Evolutionary conservation across 2,888 invertebrate genomes (phyloP).

Genomic region (Piscicola geometra): DNA sequence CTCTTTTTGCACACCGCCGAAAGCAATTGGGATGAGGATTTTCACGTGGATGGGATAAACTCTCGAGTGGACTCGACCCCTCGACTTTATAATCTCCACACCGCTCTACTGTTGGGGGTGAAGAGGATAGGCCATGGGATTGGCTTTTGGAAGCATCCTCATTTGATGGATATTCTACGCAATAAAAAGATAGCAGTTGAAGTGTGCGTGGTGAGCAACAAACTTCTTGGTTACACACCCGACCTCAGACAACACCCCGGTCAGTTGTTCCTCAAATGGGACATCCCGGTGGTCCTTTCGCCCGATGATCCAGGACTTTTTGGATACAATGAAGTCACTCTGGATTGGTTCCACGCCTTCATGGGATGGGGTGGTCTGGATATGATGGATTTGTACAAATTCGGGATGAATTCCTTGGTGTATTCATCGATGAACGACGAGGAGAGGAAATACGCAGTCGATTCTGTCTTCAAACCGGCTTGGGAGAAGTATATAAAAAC

Average conservation of each 20-base stretch:
- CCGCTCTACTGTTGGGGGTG: background rate
- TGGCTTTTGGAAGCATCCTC: constrained; percentile 13
- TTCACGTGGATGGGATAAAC: background rate
- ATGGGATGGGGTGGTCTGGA: constrained; percentile 45
- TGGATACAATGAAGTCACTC: constrained; percentile 44
- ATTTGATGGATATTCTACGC: background rate
- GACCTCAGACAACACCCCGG: constrained; percentile 46
- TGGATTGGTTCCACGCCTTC: constrained; percentile 44
- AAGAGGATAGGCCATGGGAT: background rate
- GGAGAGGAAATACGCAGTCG: constrained; percentile 39
- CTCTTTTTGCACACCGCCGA: background rate
- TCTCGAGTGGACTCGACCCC: background rate
- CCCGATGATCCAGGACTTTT: constrained; percentile 46
- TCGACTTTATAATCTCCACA: constrained; percentile 1
- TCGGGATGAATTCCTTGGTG: constrained; percentile 43
- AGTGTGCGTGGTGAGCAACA: constrained; percentile 7
- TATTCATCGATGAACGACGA: constrained; percentile 40
- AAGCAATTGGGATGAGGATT: background rate
- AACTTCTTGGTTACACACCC: constrained; percentile 43
- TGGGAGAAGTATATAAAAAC: constrained; percentile 42
- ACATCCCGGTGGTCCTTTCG: constrained; percentile 44
- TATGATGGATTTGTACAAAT: constrained; percentile 41
- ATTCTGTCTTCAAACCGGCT: constrained; percentile 39
- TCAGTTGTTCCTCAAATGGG: constrained; percentile 40
- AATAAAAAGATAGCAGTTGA: background rate